Base-by-base conservation (phyloP, 2,888 invertebrate genomes). In the Pilophorus perplexus region DNA sequence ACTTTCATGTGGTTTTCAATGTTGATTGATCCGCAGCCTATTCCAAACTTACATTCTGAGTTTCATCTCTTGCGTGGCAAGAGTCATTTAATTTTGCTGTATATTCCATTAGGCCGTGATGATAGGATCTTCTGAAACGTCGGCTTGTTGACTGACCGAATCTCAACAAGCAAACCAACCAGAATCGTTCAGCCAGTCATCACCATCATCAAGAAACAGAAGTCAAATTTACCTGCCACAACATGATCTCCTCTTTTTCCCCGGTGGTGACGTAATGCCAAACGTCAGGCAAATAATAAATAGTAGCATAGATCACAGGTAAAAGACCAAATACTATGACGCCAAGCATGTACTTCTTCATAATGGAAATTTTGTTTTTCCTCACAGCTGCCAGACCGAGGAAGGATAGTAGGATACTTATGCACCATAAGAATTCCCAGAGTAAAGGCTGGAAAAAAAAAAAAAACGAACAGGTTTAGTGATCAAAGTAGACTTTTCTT, bases 361-460 rank as follows among this genome's bases (percentile, higher is more conserved):
- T 83, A 50, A 86, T 84, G 66, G 83, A 82, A 60, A 88, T 83
- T 75, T 87, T 87, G 79, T 96, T 97, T 72, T 85, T 87, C 73
- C 91, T 87, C 71, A 92, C 85, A 38, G 96, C 91, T 28, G 90
- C 85, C 60, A 95, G 80, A 3, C 91, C 95, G 67, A 94, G 80
- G 77, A 94, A 87, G 12, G 92, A 90, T 38, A 91, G 82, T 28
- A 92, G 77, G 66, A 94, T 80, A 73, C 94, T 93, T 20, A 86
- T 78, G 72, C 91, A 86, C 95, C 96, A 97, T 73, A 90, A 83
- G 78, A 93, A 96, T 78, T 97, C 96, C 96, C 96, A 97, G 79
- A 86, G 84, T 50, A 90, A 79, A 1, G 93, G 91, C 85, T 89
- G 79, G 64, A 82, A 83, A 70, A 69, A 28, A 72, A 72, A 70